phyloP scores from a whole-genome alignment of 2,797 vertebrate genomes.

The Rhabdomys pumilio region DNA sequence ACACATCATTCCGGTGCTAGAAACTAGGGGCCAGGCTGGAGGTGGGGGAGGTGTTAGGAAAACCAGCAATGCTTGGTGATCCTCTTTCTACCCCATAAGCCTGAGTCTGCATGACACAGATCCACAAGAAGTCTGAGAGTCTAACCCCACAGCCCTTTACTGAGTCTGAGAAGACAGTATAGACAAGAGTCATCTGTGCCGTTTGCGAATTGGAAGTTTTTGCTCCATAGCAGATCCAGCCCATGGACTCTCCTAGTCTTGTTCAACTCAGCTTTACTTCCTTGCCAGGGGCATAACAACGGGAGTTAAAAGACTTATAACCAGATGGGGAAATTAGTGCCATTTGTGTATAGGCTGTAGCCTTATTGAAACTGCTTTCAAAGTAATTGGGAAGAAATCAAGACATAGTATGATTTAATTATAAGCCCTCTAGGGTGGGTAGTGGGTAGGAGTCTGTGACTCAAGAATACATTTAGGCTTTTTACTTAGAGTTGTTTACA shows the following conservation, averaged over 20 bases:
- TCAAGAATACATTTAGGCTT: slow-evolving; percentile 70
- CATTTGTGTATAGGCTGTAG: slow-evolving; percentile 81
- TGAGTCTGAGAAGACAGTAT: background rate
- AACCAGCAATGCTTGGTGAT: background rate
- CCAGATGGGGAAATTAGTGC: slow-evolving; percentile 82
- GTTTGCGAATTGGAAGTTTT: slow-evolving; percentile 51
- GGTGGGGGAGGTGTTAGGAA: background rate
- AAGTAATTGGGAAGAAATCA: slow-evolving; percentile 67
- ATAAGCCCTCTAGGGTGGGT: slow-evolving; percentile 54
- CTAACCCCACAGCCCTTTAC: background rate
- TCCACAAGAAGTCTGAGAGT: slow-evolving; percentile 29
- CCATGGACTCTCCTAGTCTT: slow-evolving; percentile 72
- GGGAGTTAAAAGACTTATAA: slow-evolving; percentile 82
- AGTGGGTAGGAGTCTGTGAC: slow-evolving; percentile 38
- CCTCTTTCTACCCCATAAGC: slow-evolving; percentile 5
- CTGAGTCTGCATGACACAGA: slow-evolving; percentile 38
- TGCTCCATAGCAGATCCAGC: slow-evolving; percentile 66
- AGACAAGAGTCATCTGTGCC: background rate
- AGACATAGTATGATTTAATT: slow-evolving; percentile 74
- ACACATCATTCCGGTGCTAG: background rate
- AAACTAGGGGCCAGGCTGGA: background rate
- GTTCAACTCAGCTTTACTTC: slow-evolving; percentile 77
- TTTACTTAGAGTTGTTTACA: slow-evolving; percentile 69
- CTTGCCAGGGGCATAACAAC: slow-evolving; percentile 79
- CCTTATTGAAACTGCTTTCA: slow-evolving; percentile 79